Conservation (phyloP, 2,888 invertebrate species). For the Phoenoteleia sp. region DNA sequence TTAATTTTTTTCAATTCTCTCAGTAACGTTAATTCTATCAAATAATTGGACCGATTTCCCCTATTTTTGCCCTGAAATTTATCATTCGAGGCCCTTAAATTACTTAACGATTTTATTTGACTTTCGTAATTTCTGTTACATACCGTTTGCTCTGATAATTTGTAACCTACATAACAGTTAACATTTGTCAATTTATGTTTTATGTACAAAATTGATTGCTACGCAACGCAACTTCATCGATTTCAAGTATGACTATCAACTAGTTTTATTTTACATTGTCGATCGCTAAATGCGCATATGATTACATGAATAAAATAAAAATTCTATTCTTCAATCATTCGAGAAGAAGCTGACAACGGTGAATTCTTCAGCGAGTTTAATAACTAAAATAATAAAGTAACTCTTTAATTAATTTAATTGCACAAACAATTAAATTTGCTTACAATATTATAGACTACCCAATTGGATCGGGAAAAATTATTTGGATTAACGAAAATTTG, state of each 20-base stretch:
- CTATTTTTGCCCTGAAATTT: neutral
- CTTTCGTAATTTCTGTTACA: conserved; percentile 19
- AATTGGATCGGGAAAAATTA: neutral
- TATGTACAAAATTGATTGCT: conserved; percentile 73
- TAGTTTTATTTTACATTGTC: conserved; percentile 49
- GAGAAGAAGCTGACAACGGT: neutral
- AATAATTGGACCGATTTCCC: neutral
- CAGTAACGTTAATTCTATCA: neutral
- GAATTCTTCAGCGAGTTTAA: neutral
- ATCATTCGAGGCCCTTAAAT: conserved; percentile 19
- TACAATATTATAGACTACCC: neutral
- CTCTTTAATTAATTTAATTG: neutral
- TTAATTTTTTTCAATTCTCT: neutral
- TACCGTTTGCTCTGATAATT: neutral
- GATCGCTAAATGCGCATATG: conserved; percentile 43
- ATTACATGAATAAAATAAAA: conserved; percentile 1
- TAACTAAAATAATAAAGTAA: neutral
- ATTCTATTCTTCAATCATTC: neutral
- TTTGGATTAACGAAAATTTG: conserved; percentile 8
- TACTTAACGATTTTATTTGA: neutral
- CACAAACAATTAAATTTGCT: neutral
- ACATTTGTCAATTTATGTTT: conserved; percentile 43
- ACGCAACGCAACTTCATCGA: conserved; percentile 68
- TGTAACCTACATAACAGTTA: conserved; percentile 45
- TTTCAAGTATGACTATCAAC: conserved; percentile 39